Evolutionary conservation across 1,140 invertebrate species (phyloP).

Genomic region (Choristoneura fumiferana): DNA sequence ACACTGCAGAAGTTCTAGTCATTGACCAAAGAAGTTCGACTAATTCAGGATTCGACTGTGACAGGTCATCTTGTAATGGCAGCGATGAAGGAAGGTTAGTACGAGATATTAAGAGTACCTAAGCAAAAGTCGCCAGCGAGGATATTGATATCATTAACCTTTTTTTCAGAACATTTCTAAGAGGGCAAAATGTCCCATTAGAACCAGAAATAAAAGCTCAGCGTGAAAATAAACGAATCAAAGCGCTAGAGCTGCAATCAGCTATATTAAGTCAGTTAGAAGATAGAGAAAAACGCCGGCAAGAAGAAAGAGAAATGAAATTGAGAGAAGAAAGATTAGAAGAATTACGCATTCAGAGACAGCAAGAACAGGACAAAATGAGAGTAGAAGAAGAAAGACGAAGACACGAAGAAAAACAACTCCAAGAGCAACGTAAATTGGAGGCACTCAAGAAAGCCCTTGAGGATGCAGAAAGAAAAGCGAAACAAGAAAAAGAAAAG

Average conservation of each 20-base stretch:
- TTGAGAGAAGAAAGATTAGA: constrained; percentile 83
- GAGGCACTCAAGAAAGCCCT: constrained; percentile 80
- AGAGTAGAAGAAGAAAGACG: constrained; percentile 80
- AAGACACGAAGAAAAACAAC: constrained; percentile 80
- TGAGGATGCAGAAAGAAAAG: constrained; percentile 81
- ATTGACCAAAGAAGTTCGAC: constrained; percentile 71
- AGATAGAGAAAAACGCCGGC: constrained; percentile 82
- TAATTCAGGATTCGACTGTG: constrained; percentile 63
- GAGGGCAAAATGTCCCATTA: constrained; percentile 86
- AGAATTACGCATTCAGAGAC: constrained; percentile 82
- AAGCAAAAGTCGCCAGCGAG: too few species aligned
- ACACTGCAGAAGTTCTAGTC: constrained; percentile 65
- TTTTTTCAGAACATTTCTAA: constrained; percentile 80
- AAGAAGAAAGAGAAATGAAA: constrained; percentile 82
- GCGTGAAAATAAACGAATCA: constrained; percentile 83
- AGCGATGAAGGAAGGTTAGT: constrained; percentile 69
- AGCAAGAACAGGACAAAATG: constrained; percentile 82
- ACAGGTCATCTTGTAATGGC: constrained; percentile 65
- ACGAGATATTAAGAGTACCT: too few species aligned
- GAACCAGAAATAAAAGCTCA: constrained; percentile 84
- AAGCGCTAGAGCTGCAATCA: constrained; percentile 85
- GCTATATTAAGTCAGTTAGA: constrained; percentile 86
- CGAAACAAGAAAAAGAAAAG: constrained; percentile 79
- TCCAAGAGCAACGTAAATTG: constrained; percentile 79
- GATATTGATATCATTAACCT: neutral